phyloP scores from a whole-genome alignment of 2,888 invertebrate genomes.

The Leptinotarsa juncta region DNA sequence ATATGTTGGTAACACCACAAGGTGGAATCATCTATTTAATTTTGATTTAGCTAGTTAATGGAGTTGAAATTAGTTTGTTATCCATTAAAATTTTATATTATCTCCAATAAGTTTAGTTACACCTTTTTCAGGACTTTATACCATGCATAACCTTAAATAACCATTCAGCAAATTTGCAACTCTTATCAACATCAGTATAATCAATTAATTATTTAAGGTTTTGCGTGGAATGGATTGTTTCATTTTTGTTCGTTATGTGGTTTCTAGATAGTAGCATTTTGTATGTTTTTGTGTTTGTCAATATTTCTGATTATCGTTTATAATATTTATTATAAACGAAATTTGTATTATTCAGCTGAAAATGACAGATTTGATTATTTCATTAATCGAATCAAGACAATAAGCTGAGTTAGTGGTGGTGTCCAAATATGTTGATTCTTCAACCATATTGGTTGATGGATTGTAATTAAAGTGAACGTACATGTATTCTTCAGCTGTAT shows the following conservation, averaged over 20 bases:
- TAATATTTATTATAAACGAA: conserved; percentile 44
- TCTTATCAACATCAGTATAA: background rate
- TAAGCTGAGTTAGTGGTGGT: background rate
- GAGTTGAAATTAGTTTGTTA: too few relatives aligned
- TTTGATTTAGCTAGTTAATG: too few relatives aligned
- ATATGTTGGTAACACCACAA: too few relatives aligned
- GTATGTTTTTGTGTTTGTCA: conserved; percentile 35
- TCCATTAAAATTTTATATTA: too few relatives aligned
- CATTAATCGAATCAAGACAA: background rate
- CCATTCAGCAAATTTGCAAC: conserved; percentile 3
- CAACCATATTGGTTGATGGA: conserved; percentile 20
- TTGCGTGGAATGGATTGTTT: conserved; percentile 37
- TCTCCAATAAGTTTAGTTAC: conserved; percentile 17
- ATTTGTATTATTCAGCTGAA: background rate
- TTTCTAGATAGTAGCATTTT: conserved; percentile 53
- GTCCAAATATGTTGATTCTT: conserved; percentile 9
- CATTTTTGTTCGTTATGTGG: conserved; percentile 43
- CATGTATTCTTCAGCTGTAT: conserved; percentile 19
- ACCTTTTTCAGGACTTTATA: conserved; percentile 32
- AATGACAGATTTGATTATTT: conserved; percentile 10
- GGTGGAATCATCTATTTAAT: too few relatives aligned
- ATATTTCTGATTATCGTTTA: conserved; percentile 41
- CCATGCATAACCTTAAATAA: conserved; percentile 36
- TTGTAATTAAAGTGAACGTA: background rate
- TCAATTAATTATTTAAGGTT: conserved; percentile 37